Evolutionary conservation across 2,888 invertebrate genomes (phyloP).

Genomic region (Eupithecia inturbata): DNA sequence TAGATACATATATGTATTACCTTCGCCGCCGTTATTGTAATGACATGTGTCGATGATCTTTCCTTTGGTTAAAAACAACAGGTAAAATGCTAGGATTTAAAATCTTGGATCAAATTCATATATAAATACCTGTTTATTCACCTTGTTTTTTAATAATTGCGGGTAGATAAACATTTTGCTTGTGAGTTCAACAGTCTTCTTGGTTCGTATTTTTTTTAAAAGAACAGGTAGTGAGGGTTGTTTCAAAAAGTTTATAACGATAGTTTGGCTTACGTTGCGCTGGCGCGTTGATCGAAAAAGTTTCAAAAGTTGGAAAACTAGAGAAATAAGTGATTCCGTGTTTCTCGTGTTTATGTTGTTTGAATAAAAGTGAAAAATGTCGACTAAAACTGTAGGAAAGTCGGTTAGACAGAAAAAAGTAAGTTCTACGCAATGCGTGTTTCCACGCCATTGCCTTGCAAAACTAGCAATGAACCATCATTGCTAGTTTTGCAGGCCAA

Average conservation of each 20-base stretch:
- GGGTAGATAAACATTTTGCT: slow-evolving; percentile 4
- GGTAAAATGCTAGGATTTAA: neutral
- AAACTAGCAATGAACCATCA: no score
- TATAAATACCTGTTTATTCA: neutral
- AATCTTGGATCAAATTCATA: neutral
- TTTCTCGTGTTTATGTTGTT: slow-evolving; percentile 1
- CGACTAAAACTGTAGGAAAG: slow-evolving; percentile 6
- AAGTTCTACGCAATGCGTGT: neutral
- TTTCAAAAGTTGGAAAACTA: neutral
- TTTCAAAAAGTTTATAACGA: slow-evolving; percentile 5
- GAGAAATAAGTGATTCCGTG: neutral
- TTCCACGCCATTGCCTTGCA: no score
- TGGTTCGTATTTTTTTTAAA: neutral
- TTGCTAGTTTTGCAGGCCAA: no score
- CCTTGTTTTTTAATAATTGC: neutral
- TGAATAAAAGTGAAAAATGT: slow-evolving; percentile 6
- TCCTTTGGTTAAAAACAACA: no score
- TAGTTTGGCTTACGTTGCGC: neutral
- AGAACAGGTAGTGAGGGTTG: neutral
- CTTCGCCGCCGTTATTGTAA: no score
- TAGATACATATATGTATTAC: no score
- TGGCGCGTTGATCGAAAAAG: neutral
- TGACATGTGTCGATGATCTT: no score
- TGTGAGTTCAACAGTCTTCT: neutral
- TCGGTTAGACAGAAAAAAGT: neutral